Evolutionary conservation across 2,888 invertebrate species (phyloP).

Genomic region (Piscicola geometra): DNA sequence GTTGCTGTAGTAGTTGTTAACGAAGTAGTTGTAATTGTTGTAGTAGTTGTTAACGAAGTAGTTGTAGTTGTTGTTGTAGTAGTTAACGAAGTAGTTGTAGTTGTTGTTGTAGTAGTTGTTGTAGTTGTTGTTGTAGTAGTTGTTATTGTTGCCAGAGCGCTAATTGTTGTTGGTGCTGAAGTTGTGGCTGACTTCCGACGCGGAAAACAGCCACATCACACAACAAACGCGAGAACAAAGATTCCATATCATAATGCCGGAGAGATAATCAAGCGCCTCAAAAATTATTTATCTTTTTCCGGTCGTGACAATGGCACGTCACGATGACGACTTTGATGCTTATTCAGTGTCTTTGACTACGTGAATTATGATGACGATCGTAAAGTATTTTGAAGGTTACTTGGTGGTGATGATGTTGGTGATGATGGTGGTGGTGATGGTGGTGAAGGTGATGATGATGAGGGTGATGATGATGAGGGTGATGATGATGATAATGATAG

Average conservation of each 20-base stretch:
- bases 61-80: conserved; percentile 6
- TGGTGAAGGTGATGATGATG: too few relatives aligned
- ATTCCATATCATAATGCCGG: neutral
- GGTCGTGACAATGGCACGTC: neutral
- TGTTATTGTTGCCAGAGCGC: neutral
- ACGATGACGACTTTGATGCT: neutral
- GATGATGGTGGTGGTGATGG: conserved; percentile 13
- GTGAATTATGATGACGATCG: too few relatives aligned
- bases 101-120: conserved; percentile 2
- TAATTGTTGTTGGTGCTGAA: too few relatives aligned
- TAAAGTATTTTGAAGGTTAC: too few relatives aligned
- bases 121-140: neutral
- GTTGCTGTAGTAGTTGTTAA: neutral
- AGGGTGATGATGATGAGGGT: too few relatives aligned
- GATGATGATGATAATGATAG: too few relatives aligned
- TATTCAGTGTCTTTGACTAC: neutral
- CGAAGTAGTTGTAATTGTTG: conserved; percentile 2
- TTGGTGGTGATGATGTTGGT: conserved; percentile 21
- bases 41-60: neutral
- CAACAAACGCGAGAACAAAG: neutral
- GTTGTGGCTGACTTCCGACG: neutral
- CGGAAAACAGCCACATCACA: too few relatives aligned
- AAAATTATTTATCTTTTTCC: conserved; percentile 8
- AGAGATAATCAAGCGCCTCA: neutral
- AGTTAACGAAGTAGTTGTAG: neutral